phyloP scores from a whole-genome alignment of 2,797 vertebrate genomes.

The Rhinophrynus dorsalis region DNA sequence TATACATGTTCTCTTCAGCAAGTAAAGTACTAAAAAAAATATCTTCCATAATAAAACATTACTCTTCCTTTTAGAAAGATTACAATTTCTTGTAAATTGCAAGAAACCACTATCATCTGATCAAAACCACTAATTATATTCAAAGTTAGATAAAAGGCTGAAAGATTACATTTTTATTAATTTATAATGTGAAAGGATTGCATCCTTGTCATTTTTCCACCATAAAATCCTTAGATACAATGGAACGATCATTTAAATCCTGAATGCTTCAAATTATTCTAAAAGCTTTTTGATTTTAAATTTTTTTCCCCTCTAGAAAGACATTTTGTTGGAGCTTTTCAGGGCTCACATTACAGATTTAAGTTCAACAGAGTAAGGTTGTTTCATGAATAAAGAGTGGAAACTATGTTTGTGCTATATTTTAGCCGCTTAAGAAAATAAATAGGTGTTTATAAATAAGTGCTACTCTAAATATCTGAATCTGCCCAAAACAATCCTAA shows the following conservation, averaged over 20 bases:
- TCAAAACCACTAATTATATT: neutral
- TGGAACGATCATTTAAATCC: conserved; percentile 53
- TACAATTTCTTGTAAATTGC: neutral
- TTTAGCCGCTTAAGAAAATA: no score
- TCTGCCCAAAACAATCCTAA: no score
- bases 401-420: conserved; percentile 7
- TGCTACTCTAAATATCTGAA: no score
- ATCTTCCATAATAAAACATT: no score
- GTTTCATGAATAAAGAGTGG: neutral
- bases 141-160: neutral
- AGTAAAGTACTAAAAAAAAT: no score
- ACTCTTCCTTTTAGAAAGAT: no score
- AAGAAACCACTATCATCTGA: neutral
- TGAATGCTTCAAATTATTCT: conserved; percentile 38
- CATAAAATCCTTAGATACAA: conserved; percentile 52
- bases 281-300: conserved; percentile 42
- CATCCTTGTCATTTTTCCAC: neutral
- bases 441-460: no score
- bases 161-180: neutral
- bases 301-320: conserved; percentile 5
- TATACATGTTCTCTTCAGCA: no score
- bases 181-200: neutral
- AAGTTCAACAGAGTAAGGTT: neutral
- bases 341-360: neutral
- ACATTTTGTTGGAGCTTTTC: neutral